Evolutionary conservation across 1,140 invertebrate genomes (phyloP).

Genomic region (Euschistus heros): DNA sequence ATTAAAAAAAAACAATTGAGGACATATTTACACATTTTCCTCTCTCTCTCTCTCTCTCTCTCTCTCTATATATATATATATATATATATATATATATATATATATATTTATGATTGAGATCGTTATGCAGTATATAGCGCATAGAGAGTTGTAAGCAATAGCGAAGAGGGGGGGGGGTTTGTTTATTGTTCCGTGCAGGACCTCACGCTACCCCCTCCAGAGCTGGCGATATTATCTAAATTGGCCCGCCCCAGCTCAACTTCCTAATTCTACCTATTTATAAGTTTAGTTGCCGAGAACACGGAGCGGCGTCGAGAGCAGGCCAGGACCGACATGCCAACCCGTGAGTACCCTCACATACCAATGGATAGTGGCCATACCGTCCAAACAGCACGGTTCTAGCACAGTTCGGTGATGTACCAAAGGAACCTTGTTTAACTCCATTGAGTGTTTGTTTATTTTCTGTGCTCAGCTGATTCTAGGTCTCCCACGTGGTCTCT

Average conservation of each 20-base stretch:
- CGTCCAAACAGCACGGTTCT: no score
- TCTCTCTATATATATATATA: neutral
- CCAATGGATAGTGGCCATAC: no score
- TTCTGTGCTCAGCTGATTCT: no score
- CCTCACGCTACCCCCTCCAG: conserved; percentile 15
- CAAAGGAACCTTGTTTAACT: no score
- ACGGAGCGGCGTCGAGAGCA: neutral
- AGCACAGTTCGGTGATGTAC: no score
- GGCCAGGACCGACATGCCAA: neutral
- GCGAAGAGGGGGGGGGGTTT: neutral
- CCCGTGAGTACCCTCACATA: no score
- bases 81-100: neutral
- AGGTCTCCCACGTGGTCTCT: no score
- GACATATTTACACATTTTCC: no score
- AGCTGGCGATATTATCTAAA: conserved; percentile 22
- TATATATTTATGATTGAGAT: neutral
- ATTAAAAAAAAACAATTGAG: no score
- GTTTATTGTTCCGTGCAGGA: conserved; percentile 1
- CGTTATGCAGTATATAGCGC: no score
- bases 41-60: neutral
- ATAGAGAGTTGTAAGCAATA: neutral
- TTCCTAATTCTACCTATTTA: conserved; percentile 24
- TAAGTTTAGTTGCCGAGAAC: conserved; percentile 19
- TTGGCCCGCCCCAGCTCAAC: conserved; percentile 2
- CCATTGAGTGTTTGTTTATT: no score